phyloP scores from a whole-genome alignment of 2,797 vertebrate genomes.

The Phoeniculus purpureus region DNA sequence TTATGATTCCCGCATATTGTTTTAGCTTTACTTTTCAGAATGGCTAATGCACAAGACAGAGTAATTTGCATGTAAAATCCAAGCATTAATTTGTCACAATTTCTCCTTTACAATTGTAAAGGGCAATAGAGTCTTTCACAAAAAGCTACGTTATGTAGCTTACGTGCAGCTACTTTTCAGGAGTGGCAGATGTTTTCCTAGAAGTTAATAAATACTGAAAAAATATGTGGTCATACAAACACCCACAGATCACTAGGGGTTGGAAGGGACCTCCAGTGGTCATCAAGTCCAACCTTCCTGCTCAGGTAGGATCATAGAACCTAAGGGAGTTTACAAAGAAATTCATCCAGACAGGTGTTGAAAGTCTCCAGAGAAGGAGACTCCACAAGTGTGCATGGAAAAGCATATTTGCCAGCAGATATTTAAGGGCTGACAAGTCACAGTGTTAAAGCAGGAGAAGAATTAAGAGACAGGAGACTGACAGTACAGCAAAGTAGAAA shows the following conservation, averaged over 20 bases:
- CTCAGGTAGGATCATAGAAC: too few relatives aligned
- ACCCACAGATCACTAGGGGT: too few relatives aligned
- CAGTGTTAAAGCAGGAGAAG: not conserved
- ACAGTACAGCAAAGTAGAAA: not conserved
- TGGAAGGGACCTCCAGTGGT: too few relatives aligned
- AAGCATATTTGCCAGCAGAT: not conserved
- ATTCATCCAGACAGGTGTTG: too few relatives aligned
- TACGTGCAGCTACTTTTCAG: too few relatives aligned
- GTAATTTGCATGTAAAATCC: not conserved
- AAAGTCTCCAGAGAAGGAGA: too few relatives aligned
- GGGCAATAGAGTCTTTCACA: not conserved
- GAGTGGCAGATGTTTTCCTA: not conserved
- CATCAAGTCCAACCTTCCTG: too few relatives aligned
- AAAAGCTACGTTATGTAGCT: not conserved
- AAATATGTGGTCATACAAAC: not conserved
- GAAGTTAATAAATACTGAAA: not conserved
- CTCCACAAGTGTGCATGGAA: not conserved
- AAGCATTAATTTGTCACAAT: rapidly evolving
- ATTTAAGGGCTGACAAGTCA: not conserved
- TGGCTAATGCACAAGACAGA: not conserved
- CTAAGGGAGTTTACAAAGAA: too few relatives aligned
- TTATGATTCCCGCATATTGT: too few relatives aligned
- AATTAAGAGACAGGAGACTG: not conserved
- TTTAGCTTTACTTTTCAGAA: not conserved
- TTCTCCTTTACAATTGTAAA: not conserved